Base-by-base conservation (phyloP, 2,888 invertebrate species). In the Aphelenchoides bicaudatus region DNA sequence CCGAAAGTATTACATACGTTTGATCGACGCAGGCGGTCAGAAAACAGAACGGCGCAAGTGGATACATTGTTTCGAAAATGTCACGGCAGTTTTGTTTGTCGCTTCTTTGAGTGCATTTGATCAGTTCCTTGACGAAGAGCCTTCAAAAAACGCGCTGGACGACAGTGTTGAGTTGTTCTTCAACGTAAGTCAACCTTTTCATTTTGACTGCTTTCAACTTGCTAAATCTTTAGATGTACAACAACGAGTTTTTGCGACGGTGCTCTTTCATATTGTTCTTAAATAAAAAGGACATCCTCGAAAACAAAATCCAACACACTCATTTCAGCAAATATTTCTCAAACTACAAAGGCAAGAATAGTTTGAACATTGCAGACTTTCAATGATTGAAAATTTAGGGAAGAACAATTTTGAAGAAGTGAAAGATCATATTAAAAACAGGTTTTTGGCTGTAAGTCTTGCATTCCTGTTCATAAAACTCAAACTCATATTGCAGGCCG, bases 1-100 rank as follows among this genome's bases (percentile, higher is more conserved):
- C 53, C 31, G 60, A 3, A 62, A 51, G n/a, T 63, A 56, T 39
- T 38, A 53, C 53, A 63, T 63, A 10, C 43, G 63, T 64, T 37
- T 64, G 13, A 64, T 64, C 38, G 64, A 64, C 27, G 64, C 68
- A 16, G 64, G 64, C 2, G 64, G 64, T 1, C 66, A 64, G n/a
- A 61, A 60, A 31, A 68, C 67, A 30, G 67, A 67, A 25, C 56
- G 66, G 31, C 39, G 66, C 16, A 63, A 63, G 49, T 61, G 52
- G 51, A 58, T 58, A 3, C 60, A 39, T 34, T 55, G 39, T 28
- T 61, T 66, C 39, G 66, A 67, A 13, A 54, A 39, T 30, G 64
- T 64, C 10, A 68, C 67, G 16, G 64, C 64, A 23, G 52, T 64
- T 28, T 30, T 64, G 13, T 64, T 68, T 19, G 58, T 64, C 23